These are phyloP conservation scores for Yoshiicerus persimilis DNA, from an alignment of 1,140 invertebrate species.

Conservation along the genomic window DNA sequence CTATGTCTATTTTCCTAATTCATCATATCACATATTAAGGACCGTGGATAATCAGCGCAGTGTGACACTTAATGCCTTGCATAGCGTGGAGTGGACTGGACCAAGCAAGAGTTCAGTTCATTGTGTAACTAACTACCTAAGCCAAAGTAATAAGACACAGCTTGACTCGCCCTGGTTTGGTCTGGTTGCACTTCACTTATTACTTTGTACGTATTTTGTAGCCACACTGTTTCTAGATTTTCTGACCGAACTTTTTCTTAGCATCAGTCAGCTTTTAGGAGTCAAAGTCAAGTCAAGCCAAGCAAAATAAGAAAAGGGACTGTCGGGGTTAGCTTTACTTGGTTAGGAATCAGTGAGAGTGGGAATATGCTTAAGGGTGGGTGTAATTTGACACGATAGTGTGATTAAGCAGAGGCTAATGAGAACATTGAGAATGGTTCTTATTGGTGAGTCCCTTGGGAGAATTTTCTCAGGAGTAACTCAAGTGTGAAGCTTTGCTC, in stretches of 20 bases:
- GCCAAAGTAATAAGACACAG: neutral
- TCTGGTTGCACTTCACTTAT: neutral
- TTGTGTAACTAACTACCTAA: neutral
- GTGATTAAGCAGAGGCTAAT: constrained; percentile 41
- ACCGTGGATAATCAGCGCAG: neutral
- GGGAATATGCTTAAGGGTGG: constrained; percentile 32
- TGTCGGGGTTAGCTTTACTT: neutral
- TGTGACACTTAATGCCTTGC: neutral
- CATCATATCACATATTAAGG: neutral
- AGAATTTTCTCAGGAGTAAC: constrained; percentile 42
- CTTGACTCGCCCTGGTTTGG: neutral
- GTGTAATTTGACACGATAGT: constrained; percentile 48
- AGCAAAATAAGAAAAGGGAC: neutral
- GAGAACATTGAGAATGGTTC: constrained; percentile 43
- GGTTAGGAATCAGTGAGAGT: constrained; percentile 18
- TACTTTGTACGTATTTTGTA: too few species aligned
- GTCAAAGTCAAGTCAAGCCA: neutral
- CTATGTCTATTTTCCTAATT: neutral
- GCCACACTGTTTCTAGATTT: neutral
- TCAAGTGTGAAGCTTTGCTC: constrained; percentile 36
- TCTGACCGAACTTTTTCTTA: neutral
- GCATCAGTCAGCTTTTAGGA: neutral
- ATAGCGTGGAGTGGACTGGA: too few species aligned
- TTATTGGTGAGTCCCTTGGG: constrained; percentile 39
- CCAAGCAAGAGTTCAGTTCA: too few species aligned